Percentiles rank a stretch among this genome's conserved stretches.
Evolutionary conservation across 2,797 vertebrate species (phyloP).

Genomic region (Pelobates cultripes): DNA sequence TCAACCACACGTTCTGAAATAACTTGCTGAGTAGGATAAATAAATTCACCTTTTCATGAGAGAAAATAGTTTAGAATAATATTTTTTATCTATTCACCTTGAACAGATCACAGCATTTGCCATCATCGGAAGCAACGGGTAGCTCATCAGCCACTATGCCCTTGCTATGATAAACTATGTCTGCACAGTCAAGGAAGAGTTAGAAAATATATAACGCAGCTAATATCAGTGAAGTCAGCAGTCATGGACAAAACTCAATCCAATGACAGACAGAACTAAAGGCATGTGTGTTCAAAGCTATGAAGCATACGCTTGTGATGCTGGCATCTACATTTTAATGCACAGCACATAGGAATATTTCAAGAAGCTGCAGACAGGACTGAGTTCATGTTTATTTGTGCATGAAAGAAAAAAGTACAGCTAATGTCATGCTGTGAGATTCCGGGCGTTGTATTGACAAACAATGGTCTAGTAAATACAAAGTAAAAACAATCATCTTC

Average conservation of each 20-base stretch:
- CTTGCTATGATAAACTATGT: constrained; percentile 13
- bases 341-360: neutral
- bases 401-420: too few relatives aligned
- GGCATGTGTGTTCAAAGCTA: neutral
- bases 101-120: constrained; percentile 32
- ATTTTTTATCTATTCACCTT: constrained; percentile 28
- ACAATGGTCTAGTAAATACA: too few relatives aligned
- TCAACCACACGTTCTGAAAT: neutral
- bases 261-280: neutral
- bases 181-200: neutral
- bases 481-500: too few relatives aligned
- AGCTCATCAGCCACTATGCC: constrained; percentile 6
- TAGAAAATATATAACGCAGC: neutral
- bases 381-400: too few relatives aligned
- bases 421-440: too few relatives aligned
- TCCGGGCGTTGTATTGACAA: too few relatives aligned
- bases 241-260: neutral
- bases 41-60: neutral
- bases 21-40: constrained; percentile 6
- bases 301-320: too few relatives aligned
- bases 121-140: constrained; percentile 21
- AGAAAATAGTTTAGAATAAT: neutral
- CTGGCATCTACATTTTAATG: neutral
- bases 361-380: too few relatives aligned
- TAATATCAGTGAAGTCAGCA: neutral